Percentiles rank a stretch among this genome's conserved stretches.
phyloP scores from a whole-genome alignment of 2,888 invertebrate species.

The Xestia rhomboidea region DNA sequence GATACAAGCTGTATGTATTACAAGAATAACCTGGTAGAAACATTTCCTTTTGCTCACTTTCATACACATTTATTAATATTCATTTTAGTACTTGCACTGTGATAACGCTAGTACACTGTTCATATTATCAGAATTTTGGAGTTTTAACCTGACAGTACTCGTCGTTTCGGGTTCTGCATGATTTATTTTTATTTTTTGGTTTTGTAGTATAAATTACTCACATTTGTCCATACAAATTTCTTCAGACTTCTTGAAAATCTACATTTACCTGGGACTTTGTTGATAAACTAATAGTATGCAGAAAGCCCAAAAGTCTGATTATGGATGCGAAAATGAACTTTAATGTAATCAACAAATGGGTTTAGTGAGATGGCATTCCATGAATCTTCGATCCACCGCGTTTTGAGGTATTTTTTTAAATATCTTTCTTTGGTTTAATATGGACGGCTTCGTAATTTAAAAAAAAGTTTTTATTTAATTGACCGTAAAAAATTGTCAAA shows the following conservation, averaged over 20 bases:
- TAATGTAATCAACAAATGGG: background rate
- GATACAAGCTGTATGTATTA: slow-evolving; percentile 54
- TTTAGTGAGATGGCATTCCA: background rate
- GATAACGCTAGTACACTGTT: background rate
- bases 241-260: background rate
- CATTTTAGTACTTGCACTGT: slow-evolving; percentile 34
- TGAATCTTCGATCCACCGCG: background rate
- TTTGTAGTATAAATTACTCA: background rate
- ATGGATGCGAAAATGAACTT: background rate
- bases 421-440: background rate
- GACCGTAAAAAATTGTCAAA: background rate
- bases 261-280: background rate
- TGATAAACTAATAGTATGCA: background rate
- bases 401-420: background rate
- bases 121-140: background rate
- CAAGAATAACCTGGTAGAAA: slow-evolving; percentile 10
- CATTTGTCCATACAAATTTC: background rate
- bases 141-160: background rate
- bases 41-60: slow-evolving; percentile 24
- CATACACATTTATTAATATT: slow-evolving; percentile 27
- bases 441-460: background rate
- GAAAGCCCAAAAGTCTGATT: background rate
- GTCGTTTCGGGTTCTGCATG: background rate
- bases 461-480: too few species aligned
- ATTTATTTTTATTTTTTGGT: background rate